Percentiles rank a stretch among this genome's conserved stretches.
phyloP scores from a whole-genome alignment of 1,140 invertebrate species.

The Cherax destructor region DNA sequence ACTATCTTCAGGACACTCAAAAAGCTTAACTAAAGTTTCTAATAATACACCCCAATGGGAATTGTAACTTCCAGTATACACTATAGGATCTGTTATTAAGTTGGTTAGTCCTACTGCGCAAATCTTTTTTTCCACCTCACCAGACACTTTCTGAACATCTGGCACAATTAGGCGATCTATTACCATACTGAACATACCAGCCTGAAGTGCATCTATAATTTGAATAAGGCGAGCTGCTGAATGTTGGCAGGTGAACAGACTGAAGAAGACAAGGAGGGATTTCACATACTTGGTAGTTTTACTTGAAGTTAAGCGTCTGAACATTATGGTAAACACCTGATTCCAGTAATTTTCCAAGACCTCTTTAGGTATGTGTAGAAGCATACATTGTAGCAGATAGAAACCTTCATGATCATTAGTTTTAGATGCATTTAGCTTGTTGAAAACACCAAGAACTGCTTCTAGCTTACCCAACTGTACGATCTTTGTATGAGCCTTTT shows the following conservation, averaged over 20 bases:
- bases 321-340: constrained; percentile 92
- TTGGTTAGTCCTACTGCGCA: constrained; percentile 91
- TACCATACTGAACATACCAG: constrained; percentile 96
- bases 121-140: constrained; percentile 89
- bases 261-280: constrained; percentile 92
- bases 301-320: constrained; percentile 91
- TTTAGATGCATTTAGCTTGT: constrained; percentile 96
- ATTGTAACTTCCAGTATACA: constrained; percentile 82
- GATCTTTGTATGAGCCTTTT: constrained; percentile 84
- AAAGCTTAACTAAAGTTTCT: constrained; percentile 87
- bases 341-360: constrained; percentile 86
- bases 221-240: constrained; percentile 84
- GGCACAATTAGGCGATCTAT: constrained; percentile 89
- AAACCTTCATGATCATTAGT: constrained; percentile 98
- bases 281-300: constrained; percentile 96
- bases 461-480: constrained; percentile 82
- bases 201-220: constrained; percentile 90
- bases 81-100: constrained; percentile 84
- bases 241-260: constrained; percentile 88
- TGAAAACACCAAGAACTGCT: constrained; percentile 94
- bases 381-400: constrained; percentile 88
- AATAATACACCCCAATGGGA: constrained; percentile 77
- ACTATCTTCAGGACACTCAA: constrained; percentile 92
- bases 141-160: constrained; percentile 91
- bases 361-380: constrained; percentile 75